phyloP scores from a whole-genome alignment of 1,140 invertebrate genomes.

The Drosophila ercepeae region DNA sequence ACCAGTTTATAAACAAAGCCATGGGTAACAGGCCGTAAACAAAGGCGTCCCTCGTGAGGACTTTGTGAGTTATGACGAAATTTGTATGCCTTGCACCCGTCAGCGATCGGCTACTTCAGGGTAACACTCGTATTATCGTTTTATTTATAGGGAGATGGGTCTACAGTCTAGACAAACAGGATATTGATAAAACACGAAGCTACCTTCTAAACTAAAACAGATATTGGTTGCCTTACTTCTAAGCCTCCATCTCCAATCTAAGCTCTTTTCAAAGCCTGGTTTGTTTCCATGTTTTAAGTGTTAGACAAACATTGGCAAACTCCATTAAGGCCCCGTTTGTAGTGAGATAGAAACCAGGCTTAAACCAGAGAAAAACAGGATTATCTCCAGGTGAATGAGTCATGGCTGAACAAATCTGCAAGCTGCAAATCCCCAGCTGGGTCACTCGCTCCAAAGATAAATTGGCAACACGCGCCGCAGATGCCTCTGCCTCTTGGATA shows the following conservation, averaged over 20 bases:
- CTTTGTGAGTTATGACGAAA: conserved; percentile 59
- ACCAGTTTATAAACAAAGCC: conserved; percentile 78
- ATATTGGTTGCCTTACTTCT: background rate
- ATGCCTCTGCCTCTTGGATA: conserved; percentile 26
- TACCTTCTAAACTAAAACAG: background rate
- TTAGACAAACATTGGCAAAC: conserved; percentile 11
- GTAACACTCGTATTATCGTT: conserved; percentile 37
- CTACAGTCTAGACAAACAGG: conserved; percentile 17
- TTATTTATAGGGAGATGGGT: conserved; percentile 23
- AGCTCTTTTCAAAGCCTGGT: background rate
- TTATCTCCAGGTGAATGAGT: conserved; percentile 58
- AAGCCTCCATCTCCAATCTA: background rate
- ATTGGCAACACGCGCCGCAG: conserved; percentile 76
- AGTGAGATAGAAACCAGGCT: background rate
- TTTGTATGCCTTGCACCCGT: conserved; percentile 73
- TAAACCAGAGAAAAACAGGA: conserved; percentile 52
- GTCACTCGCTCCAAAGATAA: conserved; percentile 64
- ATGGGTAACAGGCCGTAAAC: conserved; percentile 49
- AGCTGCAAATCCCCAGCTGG: conserved; percentile 57
- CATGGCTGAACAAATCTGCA: conserved; percentile 46
- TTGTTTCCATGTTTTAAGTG: conserved; percentile 7
- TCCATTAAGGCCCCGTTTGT: conserved; percentile 20
- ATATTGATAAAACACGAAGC: conserved; percentile 18
- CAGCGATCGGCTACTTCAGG: conserved; percentile 39
- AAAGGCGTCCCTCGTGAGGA: conserved; percentile 34